Conservation (phyloP, 2,888 invertebrate species). For the Baronia brevicornis region DNA sequence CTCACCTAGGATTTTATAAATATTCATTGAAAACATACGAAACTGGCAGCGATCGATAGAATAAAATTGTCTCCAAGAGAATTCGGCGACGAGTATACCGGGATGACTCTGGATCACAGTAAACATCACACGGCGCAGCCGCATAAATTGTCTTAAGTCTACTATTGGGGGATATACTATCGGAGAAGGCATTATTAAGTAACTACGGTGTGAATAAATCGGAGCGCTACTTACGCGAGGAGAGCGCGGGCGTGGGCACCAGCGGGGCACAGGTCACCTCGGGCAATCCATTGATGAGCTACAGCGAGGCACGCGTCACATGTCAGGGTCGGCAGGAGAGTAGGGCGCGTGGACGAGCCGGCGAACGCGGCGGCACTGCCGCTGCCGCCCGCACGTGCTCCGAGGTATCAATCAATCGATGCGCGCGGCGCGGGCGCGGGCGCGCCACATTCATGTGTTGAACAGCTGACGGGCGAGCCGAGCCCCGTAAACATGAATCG, state of each 20-base stretch:
- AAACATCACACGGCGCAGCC: constrained; percentile 57
- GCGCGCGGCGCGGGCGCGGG: constrained; percentile 56
- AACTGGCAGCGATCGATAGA: constrained; percentile 49
- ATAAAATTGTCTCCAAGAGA: constrained; percentile 40
- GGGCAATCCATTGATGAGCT: constrained; percentile 59
- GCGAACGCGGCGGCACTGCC: constrained; percentile 54
- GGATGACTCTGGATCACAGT: no score
- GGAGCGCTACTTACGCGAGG: constrained; percentile 28
- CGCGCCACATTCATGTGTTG: constrained; percentile 66
- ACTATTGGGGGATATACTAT: no score
- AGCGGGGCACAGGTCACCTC: constrained; percentile 53
- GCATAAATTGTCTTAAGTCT: constrained; percentile 31
- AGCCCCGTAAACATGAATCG: constrained; percentile 71
- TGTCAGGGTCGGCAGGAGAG: constrained; percentile 25
- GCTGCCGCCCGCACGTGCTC: constrained; percentile 28
- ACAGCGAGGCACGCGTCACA: constrained; percentile 35
- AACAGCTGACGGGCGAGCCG: constrained; percentile 70
- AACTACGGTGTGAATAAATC: constrained; percentile 30
- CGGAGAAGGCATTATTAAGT: constrained; percentile 41
- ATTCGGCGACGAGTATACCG: constrained; percentile 45
- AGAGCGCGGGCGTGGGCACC: no score
- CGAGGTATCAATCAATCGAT: constrained; percentile 70
- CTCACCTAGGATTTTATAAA: constrained; percentile 49
- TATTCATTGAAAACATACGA: constrained; percentile 35
- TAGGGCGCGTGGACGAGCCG: constrained; percentile 51